Base-by-base conservation (phyloP, 2,888 invertebrate genomes). In the Macrophya alboannulata region DNA sequence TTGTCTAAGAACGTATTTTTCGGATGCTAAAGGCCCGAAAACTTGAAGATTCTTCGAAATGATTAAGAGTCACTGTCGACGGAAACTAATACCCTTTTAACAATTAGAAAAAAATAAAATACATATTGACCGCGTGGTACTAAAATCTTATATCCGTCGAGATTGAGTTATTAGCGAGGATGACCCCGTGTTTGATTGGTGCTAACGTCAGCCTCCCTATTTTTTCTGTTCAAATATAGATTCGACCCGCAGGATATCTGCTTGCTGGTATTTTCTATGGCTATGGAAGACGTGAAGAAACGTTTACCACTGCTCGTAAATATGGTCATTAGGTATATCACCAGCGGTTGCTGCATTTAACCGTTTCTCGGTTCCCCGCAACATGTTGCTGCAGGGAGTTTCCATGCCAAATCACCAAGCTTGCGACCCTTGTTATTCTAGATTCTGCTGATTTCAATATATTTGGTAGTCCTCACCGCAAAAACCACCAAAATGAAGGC, bases 141-240 rank as follows among this genome's bases (percentile, higher is more conserved):
- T 55, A 51, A 77, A 55, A 77, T 55, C 77, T 77, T 31, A 77
- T 77, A 55, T 77, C 51, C 55, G 77, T 37, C 25, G 31, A 55
- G 51, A 55, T 77, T 77, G 77, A 77, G 77, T 31, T 77, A 77
- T 51, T 48, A 77, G 77, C 17, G n/a, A 51, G 77, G 31, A 37
- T 31, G 55, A 55, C 9, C 37, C 55, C 43, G 43, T 51, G 31
- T 55, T 51, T 8, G 55, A 37, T 31, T n/a, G 51, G n/a, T 31
- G 37, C 51, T 51, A 10, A 55, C 55, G 31, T 37, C n/a, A 31
- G 37, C 15, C 25, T 55, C 17, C 1, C n/a, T 45, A 74, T 74
- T 45, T 5, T 74, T 74, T 25, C 74, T 74, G 6, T n/a, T 2
- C 45, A 21, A 31, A 31, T 37, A 31, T 15, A 31, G 68, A 21